Evolutionary conservation across 2,113 vertebrate genomes (phyloP), one percentile per base, ranked within the genome.

Genomic region (Helogale parvula): DNA sequence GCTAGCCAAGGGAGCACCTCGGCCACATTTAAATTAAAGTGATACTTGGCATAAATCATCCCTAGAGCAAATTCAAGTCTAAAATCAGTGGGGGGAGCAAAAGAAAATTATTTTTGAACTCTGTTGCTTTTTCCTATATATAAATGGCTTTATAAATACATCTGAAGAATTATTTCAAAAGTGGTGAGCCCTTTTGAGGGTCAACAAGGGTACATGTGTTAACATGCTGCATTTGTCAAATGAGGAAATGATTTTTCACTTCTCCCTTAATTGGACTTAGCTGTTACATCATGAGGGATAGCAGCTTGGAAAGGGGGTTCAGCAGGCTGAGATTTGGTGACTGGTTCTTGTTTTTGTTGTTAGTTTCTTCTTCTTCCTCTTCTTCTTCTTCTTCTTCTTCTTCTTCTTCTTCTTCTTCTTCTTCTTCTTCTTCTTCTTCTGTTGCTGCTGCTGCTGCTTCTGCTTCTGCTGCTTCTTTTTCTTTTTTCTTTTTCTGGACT

Each of bases 91-190:
- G 90, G 27, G 31, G 5, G n/a, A 66, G 15, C 15, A 76, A 97
- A 90, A 88, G 35, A 47, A 97, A 68, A 82, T 91, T 71, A 91
- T 89, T 96, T 91, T 88, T 92, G 17, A 96, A 93, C 23, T 90
- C 15, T 80, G 35, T 35, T 35, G 31, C 57, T 41, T 90, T 88
- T 66, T 47, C 27, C 25, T 1, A 50, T 63, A 72, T 85, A 83
- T 45, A 57, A 69, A 63, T 86, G 57, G 38, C 68, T 93, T 96
- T 89, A 80, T 45, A 60, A 96, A 91, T 80, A 83, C 1, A 83
- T 96, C 50, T 3, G 2, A 92, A 96, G 68, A 83, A 71, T 38
- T n/a, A 81, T 72, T 96, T 93, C 79, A 72, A 68, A 82, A 63
- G 68, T 45, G 7, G 41, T 68, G 54, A 96, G 16, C 6, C 13